Evolutionary conservation across 1,140 invertebrate genomes (phyloP), one percentile per base, ranked within the genome.

Genomic region (Branchinecta lynchi): DNA sequence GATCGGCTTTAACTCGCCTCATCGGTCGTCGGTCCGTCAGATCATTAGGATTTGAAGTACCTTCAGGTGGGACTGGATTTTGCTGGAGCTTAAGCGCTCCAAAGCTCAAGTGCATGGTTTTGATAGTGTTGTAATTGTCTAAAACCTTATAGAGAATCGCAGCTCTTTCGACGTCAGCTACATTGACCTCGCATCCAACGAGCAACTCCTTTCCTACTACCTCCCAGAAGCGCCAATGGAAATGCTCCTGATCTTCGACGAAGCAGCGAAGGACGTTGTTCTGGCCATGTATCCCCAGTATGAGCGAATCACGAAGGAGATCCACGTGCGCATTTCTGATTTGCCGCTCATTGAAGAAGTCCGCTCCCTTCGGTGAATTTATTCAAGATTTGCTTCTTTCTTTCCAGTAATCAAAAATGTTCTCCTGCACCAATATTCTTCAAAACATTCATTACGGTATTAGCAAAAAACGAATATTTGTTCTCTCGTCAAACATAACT

Each of bases 271-370:
- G 78, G 92, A 96, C 70, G 85, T 98, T 70, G 95, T 99, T 0
- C 78, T 96, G 15, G 87, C 86, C 44, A 96, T 97, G 79, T 99
- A 93, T 77, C 95, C 96, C 0, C 93, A 92, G 75, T 99, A 99
- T 77, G 90, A 94, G 72, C 82, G 93, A 74, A 96, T 99, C 7
- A 89, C 92, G 0, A 85, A 84, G 72, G 93, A 96, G 78, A 92
- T 96, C 75, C 90, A 94, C 77, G 92, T 99, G 0, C 81, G 97
- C 68, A 95, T 99, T 74, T 89, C 92, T 0, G 92, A 98, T 76
- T 80, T 99, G 17, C 96, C 96, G 0, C 79, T 99, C 1, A 90
- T 96, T 74, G 97, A 99, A 81, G 95, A 99, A 74, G 81, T 99
- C 60, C 83, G 96, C 73, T 93, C 92, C 7, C 89, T 98, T 74